These are phyloP conservation scores for Lacerta bilineata DNA, from an alignment of 2,797 vertebrate species.

Conservation along the genomic window DNA sequence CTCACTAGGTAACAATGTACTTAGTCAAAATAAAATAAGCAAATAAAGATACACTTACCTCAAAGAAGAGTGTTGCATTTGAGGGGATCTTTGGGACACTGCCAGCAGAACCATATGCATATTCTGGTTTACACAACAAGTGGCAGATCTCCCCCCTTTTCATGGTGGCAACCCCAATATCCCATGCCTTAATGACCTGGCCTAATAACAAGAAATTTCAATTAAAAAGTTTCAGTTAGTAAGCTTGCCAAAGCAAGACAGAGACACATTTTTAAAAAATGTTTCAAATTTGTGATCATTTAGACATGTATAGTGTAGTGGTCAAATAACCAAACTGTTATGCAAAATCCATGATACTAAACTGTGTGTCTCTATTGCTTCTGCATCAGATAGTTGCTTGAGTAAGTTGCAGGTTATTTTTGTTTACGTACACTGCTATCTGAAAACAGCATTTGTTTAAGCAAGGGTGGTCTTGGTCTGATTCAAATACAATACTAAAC, in stretches of 20 bases:
- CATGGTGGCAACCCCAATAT: constrained; percentile 93
- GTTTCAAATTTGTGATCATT: neutral
- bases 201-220: constrained; percentile 80
- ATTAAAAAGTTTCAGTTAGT: neutral
- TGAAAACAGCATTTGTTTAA: neutral
- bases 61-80: constrained; percentile 90
- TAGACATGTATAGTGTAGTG: neutral
- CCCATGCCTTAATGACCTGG: constrained; percentile 96
- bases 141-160: constrained; percentile 92
- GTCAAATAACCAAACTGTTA: neutral
- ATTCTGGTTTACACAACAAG: constrained; percentile 91
- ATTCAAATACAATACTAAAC: neutral
- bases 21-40: neutral
- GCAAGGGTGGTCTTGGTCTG: neutral
- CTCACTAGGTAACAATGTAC: neutral
- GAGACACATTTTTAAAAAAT: neutral
- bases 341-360: neutral
- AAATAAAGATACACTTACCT: constrained; percentile 81
- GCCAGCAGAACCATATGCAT: constrained; percentile 90
- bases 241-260: neutral
- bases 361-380: neutral
- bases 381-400: neutral
- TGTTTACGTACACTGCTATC: neutral
- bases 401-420: neutral
- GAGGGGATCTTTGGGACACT: constrained; percentile 93